Base-by-base conservation (phyloP, 2,113 vertebrate species). In the Catharus minimus region DNA sequence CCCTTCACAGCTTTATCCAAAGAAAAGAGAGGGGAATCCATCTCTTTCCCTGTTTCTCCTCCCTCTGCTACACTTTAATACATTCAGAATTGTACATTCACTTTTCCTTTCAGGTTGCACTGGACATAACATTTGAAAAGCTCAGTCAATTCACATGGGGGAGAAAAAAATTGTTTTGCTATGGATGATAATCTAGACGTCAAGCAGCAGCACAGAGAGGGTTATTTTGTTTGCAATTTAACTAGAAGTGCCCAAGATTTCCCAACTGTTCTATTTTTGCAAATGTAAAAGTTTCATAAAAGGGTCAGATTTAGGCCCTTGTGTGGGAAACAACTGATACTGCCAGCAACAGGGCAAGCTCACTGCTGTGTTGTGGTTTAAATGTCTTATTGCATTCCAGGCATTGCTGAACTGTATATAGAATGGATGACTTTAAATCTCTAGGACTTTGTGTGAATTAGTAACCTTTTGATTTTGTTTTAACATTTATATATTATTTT, bases 251-350 rank as follows among this genome's bases (percentile, higher is more conserved):
- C 96, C 95, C 96, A 97, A 97, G 96, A 97, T 98, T 98, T 98
- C 96, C 97, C 97, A 98, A 98, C 96, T 88, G 96, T 97, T 98
- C 98, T 98, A 98, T 98, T 98, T 98, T 98, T 98, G 96, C 94
- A 94, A 96, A 97, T 95, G 95, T 94, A 97, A 94, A 97, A 97
- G 97, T 97, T 97, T 98, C 96, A 94, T 97, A 66, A 92, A 97
- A 96, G 95, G 97, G 97, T 98, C 97, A 97, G 93, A 97, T 96
- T 97, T 96, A 97, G 97, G 96, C 96, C 95, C 96, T 90, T 97
- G 97, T 97, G 97, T 98, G 98, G 98, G 97, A 98, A 98, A 97
- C 83, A 64, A 90, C 86, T 69, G 84, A 93, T 96, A 79, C 90
- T 98, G 97, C 98, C 97, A 97, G 97, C 96, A 95, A 93, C 77